A percentile compares a stretch with the other conserved stretches of the same genome.
These are phyloP conservation scores for Stigmatopora argus DNA, from an alignment of 2,113 vertebrate genomes.

Conservation along the genomic window DNA sequence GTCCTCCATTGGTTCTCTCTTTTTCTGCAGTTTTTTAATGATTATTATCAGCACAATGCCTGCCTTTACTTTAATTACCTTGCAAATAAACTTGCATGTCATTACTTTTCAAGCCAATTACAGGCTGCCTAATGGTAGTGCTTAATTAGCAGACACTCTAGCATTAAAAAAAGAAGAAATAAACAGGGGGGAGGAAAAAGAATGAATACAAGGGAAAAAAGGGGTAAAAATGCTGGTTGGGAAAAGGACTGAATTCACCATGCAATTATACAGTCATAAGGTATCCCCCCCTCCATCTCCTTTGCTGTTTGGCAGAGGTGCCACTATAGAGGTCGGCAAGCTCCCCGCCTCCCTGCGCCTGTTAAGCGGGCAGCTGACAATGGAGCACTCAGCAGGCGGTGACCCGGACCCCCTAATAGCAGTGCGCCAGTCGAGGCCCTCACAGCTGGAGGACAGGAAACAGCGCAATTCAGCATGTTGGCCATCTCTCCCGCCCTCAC, in stretches of 20 bases:
- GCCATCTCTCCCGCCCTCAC: constrained; percentile 23
- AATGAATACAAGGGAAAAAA: constrained; percentile 49
- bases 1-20: constrained; percentile 18
- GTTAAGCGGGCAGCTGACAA: constrained; percentile 60
- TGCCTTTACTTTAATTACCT: constrained; percentile 77
- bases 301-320: constrained; percentile 51
- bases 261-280: constrained; percentile 69
- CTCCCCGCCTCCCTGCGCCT: constrained; percentile 41
- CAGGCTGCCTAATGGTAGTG: constrained; percentile 76
- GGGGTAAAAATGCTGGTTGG: constrained; percentile 38
- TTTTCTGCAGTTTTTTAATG: constrained; percentile 59
- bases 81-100: constrained; percentile 83
- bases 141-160: constrained; percentile 79
- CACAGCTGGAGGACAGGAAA: constrained; percentile 63
- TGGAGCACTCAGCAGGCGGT: constrained; percentile 56
- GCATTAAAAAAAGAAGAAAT: constrained; percentile 51
- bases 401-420: constrained; percentile 62
- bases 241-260: constrained; percentile 55
- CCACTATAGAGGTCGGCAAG: constrained; percentile 59
- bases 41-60: constrained; percentile 75
- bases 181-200: constrained; percentile 39
- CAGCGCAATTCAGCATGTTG: constrained; percentile 43
- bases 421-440: constrained; percentile 50
- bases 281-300: constrained; percentile 34
- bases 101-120: constrained; percentile 82